These are phyloP conservation scores for Sebastes trivittatus DNA, from an alignment of 2,797 vertebrate species.

Conservation along the genomic window DNA sequence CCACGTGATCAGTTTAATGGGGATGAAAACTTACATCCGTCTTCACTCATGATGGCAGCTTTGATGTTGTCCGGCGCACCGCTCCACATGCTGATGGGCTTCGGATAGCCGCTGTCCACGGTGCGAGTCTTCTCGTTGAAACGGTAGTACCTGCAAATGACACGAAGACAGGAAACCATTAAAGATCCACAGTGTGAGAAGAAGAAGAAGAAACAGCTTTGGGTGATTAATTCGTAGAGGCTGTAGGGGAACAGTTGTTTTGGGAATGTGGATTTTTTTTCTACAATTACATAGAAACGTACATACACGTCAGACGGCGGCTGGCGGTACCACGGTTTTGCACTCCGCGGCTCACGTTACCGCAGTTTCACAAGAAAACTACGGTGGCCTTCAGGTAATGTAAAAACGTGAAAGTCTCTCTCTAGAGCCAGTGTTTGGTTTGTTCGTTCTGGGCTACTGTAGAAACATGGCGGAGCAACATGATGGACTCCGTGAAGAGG, in stretches of 20 bases:
- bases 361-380: too few species aligned
- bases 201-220: not conserved
- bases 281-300: too few species aligned
- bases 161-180: not conserved
- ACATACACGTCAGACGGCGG: too few species aligned
- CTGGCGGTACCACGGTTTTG: too few species aligned
- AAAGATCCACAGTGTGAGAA: not conserved
- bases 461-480: too few species aligned
- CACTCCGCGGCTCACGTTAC: too few species aligned
- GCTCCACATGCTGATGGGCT: constrained; percentile 89
- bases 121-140: constrained; percentile 87
- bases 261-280: not conserved
- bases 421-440: too few species aligned
- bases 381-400: too few species aligned
- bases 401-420: too few species aligned
- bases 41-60: constrained; percentile 90
- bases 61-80: constrained; percentile 89
- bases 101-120: constrained; percentile 89
- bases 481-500: too few species aligned
- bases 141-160: constrained; percentile 86
- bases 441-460: too few species aligned
- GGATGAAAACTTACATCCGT: constrained; percentile 84
- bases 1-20: not conserved
- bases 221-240: rapidly evolving
- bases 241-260: not conserved